Percentiles rank a stretch among this genome's conserved stretches.
Conservation (phyloP, 2,113 vertebrate species). For the Sapajus apella region DNA sequence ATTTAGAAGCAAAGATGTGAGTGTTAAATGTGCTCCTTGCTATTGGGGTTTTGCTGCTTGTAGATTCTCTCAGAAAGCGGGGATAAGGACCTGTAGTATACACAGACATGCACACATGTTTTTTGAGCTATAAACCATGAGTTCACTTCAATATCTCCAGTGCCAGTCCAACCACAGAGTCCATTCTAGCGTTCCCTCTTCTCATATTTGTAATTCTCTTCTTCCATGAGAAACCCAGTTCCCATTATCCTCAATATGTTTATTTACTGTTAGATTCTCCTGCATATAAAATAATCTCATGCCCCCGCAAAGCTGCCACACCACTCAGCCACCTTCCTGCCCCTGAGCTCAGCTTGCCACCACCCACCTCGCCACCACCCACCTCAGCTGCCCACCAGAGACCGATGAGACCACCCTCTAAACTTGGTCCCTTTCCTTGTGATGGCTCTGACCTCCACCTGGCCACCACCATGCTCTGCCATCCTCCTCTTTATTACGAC, state of each 20-base stretch:
- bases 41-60: background rate
- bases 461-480: background rate
- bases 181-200: background rate
- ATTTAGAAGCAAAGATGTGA: background rate
- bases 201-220: background rate
- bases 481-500: background rate
- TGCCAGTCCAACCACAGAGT: background rate
- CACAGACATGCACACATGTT: rapidly evolving
- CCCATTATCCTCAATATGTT: background rate
- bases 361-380: too few relatives aligned
- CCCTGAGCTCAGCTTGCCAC: background rate
- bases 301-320: background rate
- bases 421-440: background rate
- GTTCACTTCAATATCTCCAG: background rate
- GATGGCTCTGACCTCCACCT: background rate
- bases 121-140: background rate
- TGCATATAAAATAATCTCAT: background rate
- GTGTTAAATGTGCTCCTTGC: background rate
- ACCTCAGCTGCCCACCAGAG: background rate
- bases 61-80: background rate
- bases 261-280: too few relatives aligned
- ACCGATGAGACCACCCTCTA: too few relatives aligned
- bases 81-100: background rate
- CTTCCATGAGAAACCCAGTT: background rate
- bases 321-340: background rate